phyloP scores from a whole-genome alignment of 2,113 vertebrate species.

The Baryphthengus martii region DNA sequence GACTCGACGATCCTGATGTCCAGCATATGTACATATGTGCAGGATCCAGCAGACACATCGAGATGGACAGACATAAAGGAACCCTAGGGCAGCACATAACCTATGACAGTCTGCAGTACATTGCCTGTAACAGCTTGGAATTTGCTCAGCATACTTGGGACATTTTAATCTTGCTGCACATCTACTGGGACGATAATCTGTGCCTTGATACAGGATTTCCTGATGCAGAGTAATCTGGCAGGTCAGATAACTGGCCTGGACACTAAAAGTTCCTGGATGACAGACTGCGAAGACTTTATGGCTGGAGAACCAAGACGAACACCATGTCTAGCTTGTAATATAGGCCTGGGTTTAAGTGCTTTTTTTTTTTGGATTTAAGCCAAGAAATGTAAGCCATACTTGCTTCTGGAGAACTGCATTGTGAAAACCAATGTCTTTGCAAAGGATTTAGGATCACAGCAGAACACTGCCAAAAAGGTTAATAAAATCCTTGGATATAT shows the following conservation, averaged over 20 bases:
- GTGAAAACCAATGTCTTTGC: background rate
- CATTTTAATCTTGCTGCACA: background rate
- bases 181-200: background rate
- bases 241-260: background rate
- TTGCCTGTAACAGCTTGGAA: background rate
- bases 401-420: background rate
- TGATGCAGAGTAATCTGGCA: background rate
- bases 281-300: background rate
- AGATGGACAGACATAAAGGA: background rate
- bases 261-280: background rate
- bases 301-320: background rate
- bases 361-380: background rate
- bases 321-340: background rate
- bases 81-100: background rate
- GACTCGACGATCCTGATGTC: too few relatives aligned
- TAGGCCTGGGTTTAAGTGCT: background rate
- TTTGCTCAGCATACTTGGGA: background rate
- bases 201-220: background rate
- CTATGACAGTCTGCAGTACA: background rate
- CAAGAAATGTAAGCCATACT: background rate
- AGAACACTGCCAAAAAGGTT: background rate
- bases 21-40: rapidly evolving
- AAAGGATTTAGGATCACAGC: background rate
- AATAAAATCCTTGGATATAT: background rate
- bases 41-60: background rate